These are phyloP conservation scores for Acronicta alni DNA, from an alignment of 2,888 invertebrate species.

Conservation along the genomic window DNA sequence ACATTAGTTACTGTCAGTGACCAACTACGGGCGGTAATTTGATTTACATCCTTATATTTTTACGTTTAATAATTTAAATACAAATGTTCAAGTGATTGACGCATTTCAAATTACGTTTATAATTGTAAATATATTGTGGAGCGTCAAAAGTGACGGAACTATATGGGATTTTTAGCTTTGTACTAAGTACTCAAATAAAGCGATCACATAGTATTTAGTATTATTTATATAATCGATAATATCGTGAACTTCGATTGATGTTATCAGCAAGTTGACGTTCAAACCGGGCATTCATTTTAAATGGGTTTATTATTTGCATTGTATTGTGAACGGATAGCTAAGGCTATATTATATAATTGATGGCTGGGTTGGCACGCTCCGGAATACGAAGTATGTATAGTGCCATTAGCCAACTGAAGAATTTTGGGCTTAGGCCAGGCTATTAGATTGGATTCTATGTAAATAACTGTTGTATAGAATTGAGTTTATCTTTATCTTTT, in stretches of 20 bases:
- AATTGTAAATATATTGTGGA: neutral
- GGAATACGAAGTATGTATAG: constrained; percentile 23
- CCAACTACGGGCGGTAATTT: constrained; percentile 9
- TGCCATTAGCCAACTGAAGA: constrained; percentile 45
- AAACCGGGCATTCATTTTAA: constrained; percentile 23
- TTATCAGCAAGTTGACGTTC: constrained; percentile 8
- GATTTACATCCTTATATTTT: neutral
- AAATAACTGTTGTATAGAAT: constrained; percentile 3
- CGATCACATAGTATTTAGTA: too few relatives aligned
- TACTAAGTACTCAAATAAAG: constrained; percentile 1
- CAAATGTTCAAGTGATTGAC: neutral
- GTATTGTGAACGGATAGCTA: constrained; percentile 47
- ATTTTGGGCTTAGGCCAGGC: constrained; percentile 36
- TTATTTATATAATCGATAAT: neutral
- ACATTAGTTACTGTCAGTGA: constrained; percentile 20
- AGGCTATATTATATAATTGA: constrained; percentile 46
- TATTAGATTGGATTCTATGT: constrained; percentile 24
- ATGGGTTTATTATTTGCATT: constrained; percentile 29
- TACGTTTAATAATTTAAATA: neutral
- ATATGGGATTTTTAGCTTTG: constrained; percentile 13
- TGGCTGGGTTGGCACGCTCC: constrained; percentile 31
- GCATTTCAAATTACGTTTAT: constrained; percentile 11
- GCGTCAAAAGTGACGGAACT: neutral
- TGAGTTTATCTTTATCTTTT: neutral
- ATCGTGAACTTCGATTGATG: constrained; percentile 10